A percentile compares a stretch with the other conserved stretches of the same genome.
Evolutionary conservation across 2,113 vertebrate genomes (phyloP).

Genomic region (Haliaeetus leucogaster): DNA sequence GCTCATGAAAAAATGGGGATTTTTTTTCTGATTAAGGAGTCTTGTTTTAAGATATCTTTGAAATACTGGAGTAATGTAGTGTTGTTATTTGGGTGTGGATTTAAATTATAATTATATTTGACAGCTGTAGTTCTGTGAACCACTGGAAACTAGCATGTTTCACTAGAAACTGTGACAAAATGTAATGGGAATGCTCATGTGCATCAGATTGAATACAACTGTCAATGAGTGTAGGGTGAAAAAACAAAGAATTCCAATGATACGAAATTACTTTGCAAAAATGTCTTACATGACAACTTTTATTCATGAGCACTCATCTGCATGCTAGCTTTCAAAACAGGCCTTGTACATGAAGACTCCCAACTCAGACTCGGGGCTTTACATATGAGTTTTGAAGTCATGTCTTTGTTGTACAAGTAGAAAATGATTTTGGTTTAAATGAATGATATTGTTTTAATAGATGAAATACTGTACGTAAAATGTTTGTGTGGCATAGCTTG

Average conservation of each 20-base stretch:
- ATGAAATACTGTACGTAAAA: accelerated
- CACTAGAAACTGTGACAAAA: background rate
- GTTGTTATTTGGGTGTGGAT: background rate
- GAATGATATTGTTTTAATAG: background rate
- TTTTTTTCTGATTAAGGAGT: background rate
- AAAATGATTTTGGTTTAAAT: background rate
- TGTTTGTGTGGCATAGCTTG: background rate
- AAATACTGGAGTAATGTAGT: background rate
- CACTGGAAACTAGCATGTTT: background rate
- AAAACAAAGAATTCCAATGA: background rate
- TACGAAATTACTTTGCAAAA: background rate
- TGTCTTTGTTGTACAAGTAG: background rate
- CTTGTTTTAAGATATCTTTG: background rate
- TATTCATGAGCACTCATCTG: background rate
- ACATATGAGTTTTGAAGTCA: background rate
- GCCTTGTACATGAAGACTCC: background rate
- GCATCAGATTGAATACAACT: background rate
- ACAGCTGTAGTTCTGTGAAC: background rate
- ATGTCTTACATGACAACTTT: background rate
- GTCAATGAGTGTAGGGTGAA: background rate
- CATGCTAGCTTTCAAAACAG: background rate
- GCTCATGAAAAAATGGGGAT: background rate
- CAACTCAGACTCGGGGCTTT: background rate
- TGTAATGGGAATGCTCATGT: background rate
- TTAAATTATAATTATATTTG: background rate